phyloP scores from a whole-genome alignment of 2,113 vertebrate species.

The Noctilio leporinus region DNA sequence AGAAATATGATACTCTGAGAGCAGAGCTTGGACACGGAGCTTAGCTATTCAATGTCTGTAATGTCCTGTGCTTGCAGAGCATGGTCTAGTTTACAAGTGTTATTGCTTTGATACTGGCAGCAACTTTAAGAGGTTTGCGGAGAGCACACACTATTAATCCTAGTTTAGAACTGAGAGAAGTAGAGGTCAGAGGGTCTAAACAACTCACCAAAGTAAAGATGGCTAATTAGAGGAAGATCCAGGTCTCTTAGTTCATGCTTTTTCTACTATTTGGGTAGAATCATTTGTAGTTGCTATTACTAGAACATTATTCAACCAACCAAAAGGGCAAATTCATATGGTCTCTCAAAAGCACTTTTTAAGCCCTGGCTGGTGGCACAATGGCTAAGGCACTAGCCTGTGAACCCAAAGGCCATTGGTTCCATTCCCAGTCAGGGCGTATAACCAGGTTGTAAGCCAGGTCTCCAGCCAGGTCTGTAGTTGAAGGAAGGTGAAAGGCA shows the following conservation, averaged over 20 bases:
- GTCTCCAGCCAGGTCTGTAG: too few relatives aligned
- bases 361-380: too few relatives aligned
- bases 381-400: too few relatives aligned
- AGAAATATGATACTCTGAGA: neutral
- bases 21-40: neutral
- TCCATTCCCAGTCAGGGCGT: too few relatives aligned
- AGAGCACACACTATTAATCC: neutral
- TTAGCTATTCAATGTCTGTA: neutral
- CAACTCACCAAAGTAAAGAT: neutral
- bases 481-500: too few relatives aligned
- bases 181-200: neutral
- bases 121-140: neutral
- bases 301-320: neutral
- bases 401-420: too few relatives aligned
- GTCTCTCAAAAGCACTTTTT: constrained; percentile 6
- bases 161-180: neutral
- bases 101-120: neutral
- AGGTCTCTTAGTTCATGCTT: neutral
- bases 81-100: neutral
- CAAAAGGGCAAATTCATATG: neutral
- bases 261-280: neutral
- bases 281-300: neutral
- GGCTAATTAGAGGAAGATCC: neutral
- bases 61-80: neutral
- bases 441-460: too few relatives aligned